Evolutionary conservation across 2,113 vertebrate genomes (phyloP).

Genomic region (Poeciliopsis occidentalis): DNA sequence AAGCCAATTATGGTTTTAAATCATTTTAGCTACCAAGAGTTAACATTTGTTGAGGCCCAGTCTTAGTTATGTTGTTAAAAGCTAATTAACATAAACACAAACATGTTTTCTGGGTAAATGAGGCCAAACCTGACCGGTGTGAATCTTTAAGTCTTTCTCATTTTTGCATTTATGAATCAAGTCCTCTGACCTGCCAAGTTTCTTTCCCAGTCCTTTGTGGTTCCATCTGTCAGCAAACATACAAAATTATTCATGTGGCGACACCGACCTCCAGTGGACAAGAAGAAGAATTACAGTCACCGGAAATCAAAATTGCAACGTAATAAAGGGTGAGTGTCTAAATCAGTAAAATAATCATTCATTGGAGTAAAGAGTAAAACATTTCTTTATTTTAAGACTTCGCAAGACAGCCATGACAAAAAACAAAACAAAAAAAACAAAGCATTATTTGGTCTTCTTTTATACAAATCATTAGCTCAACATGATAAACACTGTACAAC

Average conservation of each 20-base stretch:
- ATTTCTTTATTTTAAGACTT: conserved; percentile 56
- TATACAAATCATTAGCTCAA: conserved; percentile 51
- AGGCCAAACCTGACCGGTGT: no score
- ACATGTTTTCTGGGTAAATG: no score
- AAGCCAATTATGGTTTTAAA: background rate
- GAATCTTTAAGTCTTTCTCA: background rate
- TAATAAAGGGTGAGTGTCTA: no score
- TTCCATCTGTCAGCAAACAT: background rate
- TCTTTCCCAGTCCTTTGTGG: background rate
- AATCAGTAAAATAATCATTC: background rate
- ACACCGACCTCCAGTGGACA: conserved; percentile 39
- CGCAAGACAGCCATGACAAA: conserved; percentile 34
- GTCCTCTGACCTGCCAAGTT: background rate
- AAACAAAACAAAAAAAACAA: conserved; percentile 25
- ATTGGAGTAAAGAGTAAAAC: conserved; percentile 24
- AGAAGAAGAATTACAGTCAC: background rate
- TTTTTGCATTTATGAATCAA: background rate
- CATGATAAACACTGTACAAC: conserved; percentile 63
- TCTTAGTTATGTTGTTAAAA: no score
- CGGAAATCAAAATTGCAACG: background rate
- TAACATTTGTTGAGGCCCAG: no score
- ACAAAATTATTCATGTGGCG: background rate
- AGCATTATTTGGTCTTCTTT: conserved; percentile 32
- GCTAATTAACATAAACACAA: no score
- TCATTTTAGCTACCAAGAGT: no score